A percentile compares a stretch with the other conserved stretches of the same genome.
Conservation (phyloP, 2,888 invertebrate genomes). For the Pristionchus fissidentatus region DNA sequence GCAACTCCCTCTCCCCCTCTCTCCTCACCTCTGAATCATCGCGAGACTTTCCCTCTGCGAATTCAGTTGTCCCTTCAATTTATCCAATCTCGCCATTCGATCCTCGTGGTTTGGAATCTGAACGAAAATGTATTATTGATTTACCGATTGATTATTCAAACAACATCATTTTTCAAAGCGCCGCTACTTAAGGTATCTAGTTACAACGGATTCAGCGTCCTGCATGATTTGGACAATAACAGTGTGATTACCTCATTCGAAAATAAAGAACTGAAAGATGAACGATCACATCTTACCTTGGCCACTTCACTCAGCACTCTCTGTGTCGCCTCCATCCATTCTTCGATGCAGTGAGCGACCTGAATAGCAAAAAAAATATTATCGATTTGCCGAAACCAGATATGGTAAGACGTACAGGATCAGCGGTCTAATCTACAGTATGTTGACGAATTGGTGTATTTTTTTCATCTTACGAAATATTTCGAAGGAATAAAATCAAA, state of each 20-base stretch:
- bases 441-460: background rate
- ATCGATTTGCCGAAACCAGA: too few species aligned
- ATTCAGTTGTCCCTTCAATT: conserved; percentile 63
- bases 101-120: conserved; percentile 51
- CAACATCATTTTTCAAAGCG: too few species aligned
- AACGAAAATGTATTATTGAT: background rate
- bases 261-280: background rate
- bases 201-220: background rate
- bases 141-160: too few species aligned
- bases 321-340: conserved; percentile 60
- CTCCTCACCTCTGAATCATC: conserved; percentile 48
- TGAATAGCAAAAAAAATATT: background rate
- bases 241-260: background rate
- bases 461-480: background rate
- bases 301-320: conserved; percentile 58
- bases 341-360: conserved; percentile 56
- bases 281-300: conserved; percentile 45
- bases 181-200: background rate
- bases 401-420: background rate
- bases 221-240: background rate
- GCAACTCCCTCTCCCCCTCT: too few species aligned
- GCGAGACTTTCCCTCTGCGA: conserved; percentile 57
- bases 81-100: conserved; percentile 57
- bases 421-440: background rate
- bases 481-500: background rate